phyloP scores from a whole-genome alignment of 2,113 vertebrate genomes.

The Phylloscopus trochiloides region DNA sequence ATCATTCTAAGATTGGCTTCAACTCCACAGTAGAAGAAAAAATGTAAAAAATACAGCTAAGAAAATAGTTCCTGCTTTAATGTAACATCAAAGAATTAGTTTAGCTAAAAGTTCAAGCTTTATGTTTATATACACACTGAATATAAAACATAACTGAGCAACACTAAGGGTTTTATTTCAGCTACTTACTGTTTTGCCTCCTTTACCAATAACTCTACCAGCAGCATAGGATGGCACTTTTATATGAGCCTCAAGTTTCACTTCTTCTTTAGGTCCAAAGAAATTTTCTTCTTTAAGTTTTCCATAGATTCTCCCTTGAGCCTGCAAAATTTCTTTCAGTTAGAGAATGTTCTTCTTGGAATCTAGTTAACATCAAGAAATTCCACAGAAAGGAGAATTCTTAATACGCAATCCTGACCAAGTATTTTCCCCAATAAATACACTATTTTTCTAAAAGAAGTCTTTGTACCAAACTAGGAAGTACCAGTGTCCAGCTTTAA shows the following conservation, averaged over 20 bases:
- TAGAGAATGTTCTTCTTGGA: neutral
- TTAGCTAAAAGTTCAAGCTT: neutral
- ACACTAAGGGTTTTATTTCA: neutral
- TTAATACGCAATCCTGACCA: neutral
- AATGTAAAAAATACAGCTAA: neutral
- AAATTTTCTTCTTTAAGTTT: conserved; percentile 99
- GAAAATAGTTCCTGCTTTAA: neutral
- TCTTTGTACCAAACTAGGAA: neutral
- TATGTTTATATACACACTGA: neutral
- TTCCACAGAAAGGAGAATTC: neutral
- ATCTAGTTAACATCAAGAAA: neutral
- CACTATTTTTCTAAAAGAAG: neutral
- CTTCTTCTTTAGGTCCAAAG: conserved; percentile 98
- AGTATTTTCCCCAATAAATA: neutral
- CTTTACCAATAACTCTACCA: conserved; percentile 97
- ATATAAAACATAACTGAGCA: neutral
- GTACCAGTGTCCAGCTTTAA: neutral
- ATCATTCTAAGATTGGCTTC: neutral
- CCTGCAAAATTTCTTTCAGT: conserved; percentile 69
- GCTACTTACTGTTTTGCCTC: conserved; percentile 94
- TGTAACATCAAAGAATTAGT: neutral
- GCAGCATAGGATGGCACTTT: conserved; percentile 97
- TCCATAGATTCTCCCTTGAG: conserved; percentile 92
- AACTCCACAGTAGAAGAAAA: neutral
- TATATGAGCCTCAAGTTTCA: conserved; percentile 97